A percentile compares a stretch with the other conserved stretches of the same genome.
These are phyloP conservation scores for Diadema setosum DNA, from an alignment of 35 echinoderm and acorn worm species.

Conservation along the genomic window DNA sequence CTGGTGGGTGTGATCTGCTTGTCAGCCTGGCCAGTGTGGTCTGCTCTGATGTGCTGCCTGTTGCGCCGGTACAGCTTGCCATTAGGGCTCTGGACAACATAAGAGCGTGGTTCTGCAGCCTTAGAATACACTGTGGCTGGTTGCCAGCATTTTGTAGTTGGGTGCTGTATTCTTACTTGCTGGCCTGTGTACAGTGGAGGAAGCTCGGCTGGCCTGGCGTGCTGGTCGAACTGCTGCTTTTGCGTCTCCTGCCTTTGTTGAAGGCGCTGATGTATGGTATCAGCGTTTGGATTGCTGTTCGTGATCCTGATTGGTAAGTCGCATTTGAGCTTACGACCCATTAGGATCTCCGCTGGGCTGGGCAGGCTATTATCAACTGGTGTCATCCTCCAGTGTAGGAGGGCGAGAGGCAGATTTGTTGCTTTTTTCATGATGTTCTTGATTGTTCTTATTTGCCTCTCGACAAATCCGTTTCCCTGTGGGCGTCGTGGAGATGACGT, in stretches of 20 bases:
- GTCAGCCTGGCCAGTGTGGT: not conserved
- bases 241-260: not conserved
- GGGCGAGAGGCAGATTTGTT: not conserved
- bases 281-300: not conserved
- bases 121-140: not conserved
- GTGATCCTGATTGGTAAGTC: not conserved
- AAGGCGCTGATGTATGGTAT: not conserved
- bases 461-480: slow-evolving; percentile 19
- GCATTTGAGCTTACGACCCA: not conserved
- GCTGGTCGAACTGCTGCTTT: slow-evolving; percentile 4
- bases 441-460: slow-evolving; percentile 3
- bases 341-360: not conserved
- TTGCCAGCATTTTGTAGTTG: not conserved
- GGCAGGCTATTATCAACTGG: not conserved
- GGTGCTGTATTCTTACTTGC: not conserved
- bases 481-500: slow-evolving; percentile 18
- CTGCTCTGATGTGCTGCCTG: not conserved
- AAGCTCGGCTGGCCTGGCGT: not conserved
- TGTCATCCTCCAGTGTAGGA: not conserved
- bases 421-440: slow-evolving; percentile 18
- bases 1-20: not conserved
- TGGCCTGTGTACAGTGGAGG: not conserved
- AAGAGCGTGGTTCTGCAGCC: slow-evolving; percentile 8
- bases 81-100: not conserved
- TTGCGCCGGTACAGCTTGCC: not conserved